These are phyloP conservation scores for Pristionchus entomophagus DNA, from an alignment of 2,888 invertebrate genomes.

Conservation along the genomic window DNA sequence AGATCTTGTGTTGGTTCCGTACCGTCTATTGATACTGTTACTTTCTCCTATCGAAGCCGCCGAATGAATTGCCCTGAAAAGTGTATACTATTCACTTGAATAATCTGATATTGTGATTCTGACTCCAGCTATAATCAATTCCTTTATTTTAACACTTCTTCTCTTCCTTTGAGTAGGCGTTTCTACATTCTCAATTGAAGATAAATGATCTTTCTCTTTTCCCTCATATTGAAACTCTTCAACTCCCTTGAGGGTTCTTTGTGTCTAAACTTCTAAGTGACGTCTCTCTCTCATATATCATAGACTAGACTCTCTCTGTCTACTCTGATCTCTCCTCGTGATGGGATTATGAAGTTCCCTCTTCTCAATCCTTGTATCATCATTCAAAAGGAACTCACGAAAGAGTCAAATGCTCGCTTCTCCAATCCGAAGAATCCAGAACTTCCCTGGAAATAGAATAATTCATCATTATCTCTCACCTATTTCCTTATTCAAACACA, in stretches of 20 bases:
- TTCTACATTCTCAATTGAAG: background rate
- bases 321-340: background rate
- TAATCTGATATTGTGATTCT: too few species aligned
- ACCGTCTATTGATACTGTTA: constrained; percentile 25
- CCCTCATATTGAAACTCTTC: constrained; percentile 31
- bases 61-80: constrained; percentile 17
- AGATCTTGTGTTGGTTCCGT: background rate
- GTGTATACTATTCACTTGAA: background rate
- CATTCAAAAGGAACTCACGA: constrained; percentile 45
- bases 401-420: constrained; percentile 51
- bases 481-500: background rate
- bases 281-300: constrained; percentile 40
- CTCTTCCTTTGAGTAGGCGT: constrained; percentile 14
- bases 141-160: background rate
- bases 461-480: background rate
- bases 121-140: background rate
- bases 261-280: constrained; percentile 3
- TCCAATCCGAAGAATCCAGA: constrained; percentile 41
- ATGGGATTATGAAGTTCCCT: background rate
- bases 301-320: constrained; percentile 29
- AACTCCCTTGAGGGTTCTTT: background rate
- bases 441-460: background rate
- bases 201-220: constrained; percentile 6
- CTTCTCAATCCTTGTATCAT: background rate
- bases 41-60: constrained; percentile 35